Percentiles rank a stretch among this genome's conserved stretches.
Evolutionary conservation across 2,888 invertebrate species (phyloP).

Genomic region (Phengaris arion): DNA sequence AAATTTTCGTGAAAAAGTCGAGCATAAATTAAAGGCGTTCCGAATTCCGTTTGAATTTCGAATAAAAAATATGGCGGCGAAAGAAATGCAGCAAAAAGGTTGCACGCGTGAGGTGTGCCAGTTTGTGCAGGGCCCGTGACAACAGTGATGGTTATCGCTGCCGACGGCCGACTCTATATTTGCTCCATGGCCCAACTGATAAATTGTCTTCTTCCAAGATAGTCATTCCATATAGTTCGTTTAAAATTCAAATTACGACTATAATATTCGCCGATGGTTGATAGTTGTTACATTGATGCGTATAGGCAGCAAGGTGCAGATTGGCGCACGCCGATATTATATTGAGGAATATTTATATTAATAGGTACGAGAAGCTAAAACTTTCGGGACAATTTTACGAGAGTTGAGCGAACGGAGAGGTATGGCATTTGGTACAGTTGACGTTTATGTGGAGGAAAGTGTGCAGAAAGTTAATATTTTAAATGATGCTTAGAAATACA

Average conservation of each 20-base stretch:
- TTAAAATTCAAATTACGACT: constrained; percentile 35
- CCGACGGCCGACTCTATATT: constrained; percentile 38
- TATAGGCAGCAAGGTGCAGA: too few species aligned
- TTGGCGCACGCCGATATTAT: too few species aligned
- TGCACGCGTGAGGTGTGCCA: constrained; percentile 69
- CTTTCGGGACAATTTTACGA: too few species aligned
- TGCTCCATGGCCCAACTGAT: constrained; percentile 33
- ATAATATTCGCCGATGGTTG: too few species aligned
- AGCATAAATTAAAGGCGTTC: constrained; percentile 70
- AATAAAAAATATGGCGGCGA: constrained; percentile 44
- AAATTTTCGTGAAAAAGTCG: constrained; percentile 52
- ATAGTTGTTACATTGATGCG: too few species aligned
- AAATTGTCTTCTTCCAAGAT: not conserved
- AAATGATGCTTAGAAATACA: too few species aligned
- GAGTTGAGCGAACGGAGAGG: too few species aligned
- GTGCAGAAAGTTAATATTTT: too few species aligned
- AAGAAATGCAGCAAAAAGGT: constrained; percentile 52
- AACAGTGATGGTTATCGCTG: constrained; percentile 70
- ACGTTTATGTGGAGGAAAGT: too few species aligned
- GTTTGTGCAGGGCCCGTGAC: constrained; percentile 74
- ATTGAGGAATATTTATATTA: too few species aligned
- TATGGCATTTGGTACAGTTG: too few species aligned
- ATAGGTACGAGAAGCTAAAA: too few species aligned
- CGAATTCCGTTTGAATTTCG: constrained; percentile 43
- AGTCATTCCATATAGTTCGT: constrained; percentile 31